A percentile compares a stretch with the other conserved stretches of the same genome.
Evolutionary conservation across 2,888 invertebrate genomes (phyloP).

Genomic region (Lepidochitona cinerea): DNA sequence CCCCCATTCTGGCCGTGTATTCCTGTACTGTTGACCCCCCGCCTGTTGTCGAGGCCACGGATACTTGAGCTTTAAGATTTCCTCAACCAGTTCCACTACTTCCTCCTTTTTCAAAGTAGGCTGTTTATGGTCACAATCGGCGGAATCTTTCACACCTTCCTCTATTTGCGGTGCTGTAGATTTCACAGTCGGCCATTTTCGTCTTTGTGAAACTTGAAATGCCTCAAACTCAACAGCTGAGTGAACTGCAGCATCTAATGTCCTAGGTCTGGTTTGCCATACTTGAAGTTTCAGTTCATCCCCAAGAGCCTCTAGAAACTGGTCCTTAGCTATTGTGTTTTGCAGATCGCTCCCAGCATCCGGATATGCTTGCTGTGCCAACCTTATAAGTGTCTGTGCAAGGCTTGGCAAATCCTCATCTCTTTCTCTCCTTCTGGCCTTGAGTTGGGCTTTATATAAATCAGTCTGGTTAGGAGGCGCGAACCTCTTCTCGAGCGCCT

Average conservation of each 20-base stretch:
- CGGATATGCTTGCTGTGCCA: neutral
- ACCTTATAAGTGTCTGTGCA: neutral
- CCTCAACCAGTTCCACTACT: no score
- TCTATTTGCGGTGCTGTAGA: no score
- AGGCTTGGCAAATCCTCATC: neutral
- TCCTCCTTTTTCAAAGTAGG: no score
- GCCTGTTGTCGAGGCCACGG: no score
- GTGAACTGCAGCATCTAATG: conserved; percentile 18
- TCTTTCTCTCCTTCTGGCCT: conserved; percentile 8
- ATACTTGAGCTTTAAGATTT: no score
- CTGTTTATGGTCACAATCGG: no score
- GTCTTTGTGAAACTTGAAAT: conserved; percentile 10
- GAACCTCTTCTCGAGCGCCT: conserved; percentile 14
- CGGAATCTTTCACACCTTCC: no score
- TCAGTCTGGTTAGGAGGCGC: conserved; percentile 15
- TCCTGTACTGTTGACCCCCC: no score
- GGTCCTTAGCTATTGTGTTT: neutral
- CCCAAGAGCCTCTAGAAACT: conserved; percentile 18
- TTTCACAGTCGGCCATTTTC: no score
- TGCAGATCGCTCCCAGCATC: neutral
- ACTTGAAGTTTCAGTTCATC: neutral
- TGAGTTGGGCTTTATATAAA: conserved; percentile 14
- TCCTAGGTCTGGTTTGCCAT: neutral
- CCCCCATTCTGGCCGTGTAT: no score
- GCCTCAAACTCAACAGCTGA: conserved; percentile 17